Base-by-base conservation (phyloP, 2,113 vertebrate species). In the Hemiscyllium ocellatum region DNA sequence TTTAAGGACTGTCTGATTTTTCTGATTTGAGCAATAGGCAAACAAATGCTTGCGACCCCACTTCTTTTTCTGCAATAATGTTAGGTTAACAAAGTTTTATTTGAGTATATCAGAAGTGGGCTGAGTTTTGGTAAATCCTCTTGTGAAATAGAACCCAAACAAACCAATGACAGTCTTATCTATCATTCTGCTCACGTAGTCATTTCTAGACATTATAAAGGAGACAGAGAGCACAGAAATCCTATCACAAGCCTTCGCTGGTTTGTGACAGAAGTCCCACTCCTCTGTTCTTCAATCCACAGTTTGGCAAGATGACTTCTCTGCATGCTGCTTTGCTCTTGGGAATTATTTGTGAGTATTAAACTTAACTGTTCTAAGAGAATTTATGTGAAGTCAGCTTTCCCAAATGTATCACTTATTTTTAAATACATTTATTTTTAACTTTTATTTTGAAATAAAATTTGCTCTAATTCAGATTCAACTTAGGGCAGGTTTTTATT, bases 331-430 rank as follows among this genome's bases (percentile, higher is more conserved):
- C 50, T 72, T 13, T 95, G 19, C 5, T 95, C 47, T 95, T 50
- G 42, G 94, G 68, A 95, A 26, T 52, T 50, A 95, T 95, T 95
- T 95, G 94, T 95, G 69, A 95, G 94, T 95, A 95, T 95, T 95
- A 70, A 69, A 72, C 69, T 33, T 61, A 50, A 7, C 70, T 69
- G 24, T 26, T 72, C 70, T 91, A 33, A 91, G 17, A 13, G 56
- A 91, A 66, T 91, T 65, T 91, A 66, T 37, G 29, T 65, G 29
- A 91, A 65, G 33, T 4, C 56, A 89, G 33, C 33, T 56, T 89
- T 89, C 26, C 8, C 22, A 61, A 1, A 65, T 91, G n/a, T 93
- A 93, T 66, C 29, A 66, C 65, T 61, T 29, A n/a, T 93, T 89
- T 24, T n/a, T 20, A 83, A 33, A 22, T 17, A 90, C 65, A 61